A percentile compares a stretch with the other conserved stretches of the same genome.
Evolutionary conservation across 2,797 vertebrate genomes (phyloP).

Genomic region (Anguilla megastoma): DNA sequence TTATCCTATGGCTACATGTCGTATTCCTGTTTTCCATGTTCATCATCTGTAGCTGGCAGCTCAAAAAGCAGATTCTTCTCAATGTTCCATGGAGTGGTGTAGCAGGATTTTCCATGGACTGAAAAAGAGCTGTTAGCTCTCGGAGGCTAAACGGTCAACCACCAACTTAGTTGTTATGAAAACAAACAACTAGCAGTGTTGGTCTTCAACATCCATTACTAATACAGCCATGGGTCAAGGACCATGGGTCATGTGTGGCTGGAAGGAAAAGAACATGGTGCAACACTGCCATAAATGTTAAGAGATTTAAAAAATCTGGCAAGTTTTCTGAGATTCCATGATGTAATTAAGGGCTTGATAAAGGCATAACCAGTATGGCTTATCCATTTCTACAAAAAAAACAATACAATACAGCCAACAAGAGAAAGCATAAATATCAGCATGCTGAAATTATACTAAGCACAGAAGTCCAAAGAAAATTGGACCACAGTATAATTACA

Average conservation of each 20-base stretch:
- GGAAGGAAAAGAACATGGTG: background rate
- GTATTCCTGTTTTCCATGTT: background rate
- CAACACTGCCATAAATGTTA: background rate
- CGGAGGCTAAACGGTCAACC: background rate
- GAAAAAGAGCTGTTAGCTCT: background rate
- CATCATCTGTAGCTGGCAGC: background rate
- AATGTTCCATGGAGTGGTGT: background rate
- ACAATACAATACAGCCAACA: background rate
- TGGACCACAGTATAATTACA: background rate
- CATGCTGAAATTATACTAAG: background rate
- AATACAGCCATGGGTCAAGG: background rate
- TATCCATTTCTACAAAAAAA: background rate
- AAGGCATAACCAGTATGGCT: background rate
- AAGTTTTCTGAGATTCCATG: background rate
- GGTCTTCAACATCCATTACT: constrained; percentile 1
- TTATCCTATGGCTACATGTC: background rate
- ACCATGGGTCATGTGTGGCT: background rate
- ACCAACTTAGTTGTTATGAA: background rate
- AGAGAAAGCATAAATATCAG: background rate
- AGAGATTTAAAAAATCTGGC: no score
- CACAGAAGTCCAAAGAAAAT: background rate
- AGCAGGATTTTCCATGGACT: background rate
- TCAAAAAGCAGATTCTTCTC: background rate
- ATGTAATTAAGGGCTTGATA: background rate
- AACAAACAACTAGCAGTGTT: background rate